Evolutionary conservation across 1,140 invertebrate genomes (phyloP).

Genomic region (Lasaia peninsularis): DNA sequence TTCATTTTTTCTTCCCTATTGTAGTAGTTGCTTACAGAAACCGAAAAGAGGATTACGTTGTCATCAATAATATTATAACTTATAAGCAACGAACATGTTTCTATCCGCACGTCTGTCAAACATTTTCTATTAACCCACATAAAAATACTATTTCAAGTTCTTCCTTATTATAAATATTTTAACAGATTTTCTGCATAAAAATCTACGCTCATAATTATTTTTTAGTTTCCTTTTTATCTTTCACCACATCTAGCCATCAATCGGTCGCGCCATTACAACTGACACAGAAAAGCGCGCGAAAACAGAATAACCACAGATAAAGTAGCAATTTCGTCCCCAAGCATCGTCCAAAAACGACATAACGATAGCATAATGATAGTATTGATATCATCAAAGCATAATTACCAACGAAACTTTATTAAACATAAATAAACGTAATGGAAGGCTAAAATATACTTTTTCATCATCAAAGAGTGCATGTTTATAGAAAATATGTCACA

Average conservation of each 20-base stretch:
- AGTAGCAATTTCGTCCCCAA: conserved; percentile 32
- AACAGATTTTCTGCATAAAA: not conserved
- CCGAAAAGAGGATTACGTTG: not conserved
- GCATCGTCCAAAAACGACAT: conserved; percentile 23
- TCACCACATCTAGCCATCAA: conserved; percentile 26
- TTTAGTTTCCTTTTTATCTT: conserved; percentile 1
- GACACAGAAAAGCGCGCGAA: conserved; percentile 48
- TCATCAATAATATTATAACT: not conserved
- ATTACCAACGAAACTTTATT: conserved; percentile 3
- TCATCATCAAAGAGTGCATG: not conserved
- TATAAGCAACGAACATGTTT: not conserved
- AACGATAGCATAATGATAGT: conserved; percentile 23
- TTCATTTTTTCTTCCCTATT: too few species aligned
- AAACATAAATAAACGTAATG: conserved; percentile 8
- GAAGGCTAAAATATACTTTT: conserved; percentile 2
- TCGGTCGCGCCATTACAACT: conserved; percentile 36
- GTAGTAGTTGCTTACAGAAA: not conserved
- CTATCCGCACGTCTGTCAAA: not conserved
- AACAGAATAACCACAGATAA: conserved; percentile 34
- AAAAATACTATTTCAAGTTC: not conserved
- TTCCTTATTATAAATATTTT: conserved; percentile 1
- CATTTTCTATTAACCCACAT: not conserved
- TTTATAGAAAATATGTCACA: conserved; percentile 5
- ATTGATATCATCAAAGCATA: conserved; percentile 25
- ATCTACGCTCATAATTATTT: not conserved